Conservation (phyloP, 2,113 vertebrate genomes). For the Pelusios castaneus region DNA sequence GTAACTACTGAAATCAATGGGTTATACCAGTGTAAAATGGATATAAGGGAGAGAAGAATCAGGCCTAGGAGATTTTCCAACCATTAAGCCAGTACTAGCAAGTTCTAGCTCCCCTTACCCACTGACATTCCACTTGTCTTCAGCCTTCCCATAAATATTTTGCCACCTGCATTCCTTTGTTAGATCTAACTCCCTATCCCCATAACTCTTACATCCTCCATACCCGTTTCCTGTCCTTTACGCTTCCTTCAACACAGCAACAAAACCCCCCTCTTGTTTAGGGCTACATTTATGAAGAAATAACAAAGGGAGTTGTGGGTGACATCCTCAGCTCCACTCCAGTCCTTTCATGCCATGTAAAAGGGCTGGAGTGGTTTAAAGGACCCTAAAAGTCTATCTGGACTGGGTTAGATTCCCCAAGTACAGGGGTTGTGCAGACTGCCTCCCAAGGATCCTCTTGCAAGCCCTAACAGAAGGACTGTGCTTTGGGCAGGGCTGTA, state of each 20-base stretch:
- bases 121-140: not conserved
- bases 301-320: not conserved
- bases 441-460: not conserved
- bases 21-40: not conserved
- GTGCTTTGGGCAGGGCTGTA: not conserved
- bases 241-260: not conserved
- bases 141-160: not conserved
- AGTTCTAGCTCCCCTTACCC: not conserved
- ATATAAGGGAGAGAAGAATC: not conserved
- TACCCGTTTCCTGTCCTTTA: not conserved
- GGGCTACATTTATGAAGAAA: not conserved
- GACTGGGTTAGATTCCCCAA: not conserved
- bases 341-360: not conserved
- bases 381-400: too few relatives aligned
- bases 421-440: not conserved
- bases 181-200: not conserved
- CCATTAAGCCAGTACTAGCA: not conserved
- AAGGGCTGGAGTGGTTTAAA: not conserved
- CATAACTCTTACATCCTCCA: not conserved
- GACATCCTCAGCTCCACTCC: not conserved
- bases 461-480: not conserved
- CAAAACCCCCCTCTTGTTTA: not conserved
- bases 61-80: not conserved
- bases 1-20: too few relatives aligned
- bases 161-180: not conserved